Percentiles rank a stretch among this genome's conserved stretches.
These are phyloP conservation scores for Schizopygopsis pylzovi DNA, from an alignment of 2,797 vertebrate genomes.

Conservation along the genomic window DNA sequence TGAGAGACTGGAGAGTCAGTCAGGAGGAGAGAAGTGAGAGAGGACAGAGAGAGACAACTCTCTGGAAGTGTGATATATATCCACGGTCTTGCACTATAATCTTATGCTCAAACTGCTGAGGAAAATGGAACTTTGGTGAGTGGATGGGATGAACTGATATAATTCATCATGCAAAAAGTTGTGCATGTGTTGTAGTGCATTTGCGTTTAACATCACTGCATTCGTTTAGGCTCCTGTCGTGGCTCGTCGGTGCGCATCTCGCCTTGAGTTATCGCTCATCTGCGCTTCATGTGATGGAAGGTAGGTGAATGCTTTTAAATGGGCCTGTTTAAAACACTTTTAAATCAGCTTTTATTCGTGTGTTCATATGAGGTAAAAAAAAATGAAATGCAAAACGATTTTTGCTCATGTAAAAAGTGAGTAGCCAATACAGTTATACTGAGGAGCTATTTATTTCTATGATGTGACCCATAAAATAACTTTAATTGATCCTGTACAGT, in stretches of 20 bases:
- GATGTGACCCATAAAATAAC: not conserved
- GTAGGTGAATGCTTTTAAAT: conserved; percentile 62
- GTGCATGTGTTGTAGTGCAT: not conserved
- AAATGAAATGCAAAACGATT: not conserved
- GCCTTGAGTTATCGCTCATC: conserved; percentile 64
- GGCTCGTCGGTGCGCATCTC: conserved; percentile 67
- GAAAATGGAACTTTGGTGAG: conserved; percentile 75
- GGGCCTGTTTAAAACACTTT: not conserved
- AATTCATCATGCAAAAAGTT: not conserved
- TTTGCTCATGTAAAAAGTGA: not conserved
- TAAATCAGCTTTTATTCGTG: not conserved
- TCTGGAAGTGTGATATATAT: conserved; percentile 29
- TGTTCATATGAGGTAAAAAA: not conserved
- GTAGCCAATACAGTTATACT: not conserved
- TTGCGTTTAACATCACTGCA: conserved; percentile 18
- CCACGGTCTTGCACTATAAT: conserved; percentile 57
- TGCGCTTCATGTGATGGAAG: conserved; percentile 70
- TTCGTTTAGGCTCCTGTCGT: conserved; percentile 67
- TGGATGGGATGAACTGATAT: not conserved
- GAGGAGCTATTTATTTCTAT: not conserved
- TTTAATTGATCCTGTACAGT: not conserved
- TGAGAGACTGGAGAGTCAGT: conserved; percentile 67
- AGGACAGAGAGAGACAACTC: conserved; percentile 33
- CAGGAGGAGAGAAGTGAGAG: conserved; percentile 51
- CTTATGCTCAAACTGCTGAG: conserved; percentile 41